Base-by-base conservation (phyloP, 2,888 invertebrate species). In the Bellardia bayeri region DNA sequence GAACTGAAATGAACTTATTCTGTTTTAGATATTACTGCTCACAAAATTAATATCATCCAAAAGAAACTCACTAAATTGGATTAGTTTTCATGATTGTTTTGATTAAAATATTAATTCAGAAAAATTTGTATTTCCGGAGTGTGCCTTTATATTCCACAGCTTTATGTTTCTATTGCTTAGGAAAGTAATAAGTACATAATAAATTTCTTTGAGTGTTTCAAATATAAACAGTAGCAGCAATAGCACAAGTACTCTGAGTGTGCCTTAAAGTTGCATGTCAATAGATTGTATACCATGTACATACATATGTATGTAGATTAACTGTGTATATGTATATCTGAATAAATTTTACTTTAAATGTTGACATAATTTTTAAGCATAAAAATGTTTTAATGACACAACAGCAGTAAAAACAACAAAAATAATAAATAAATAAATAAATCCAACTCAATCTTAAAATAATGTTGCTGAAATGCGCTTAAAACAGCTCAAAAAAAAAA, bases 191-290 rank as follows among this genome's bases (percentile, higher is more conserved):
- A 23, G 23, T 23, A 23, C 0, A 23, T 37, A 5, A 37, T 45
- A 11, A 37, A 4, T 71, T 69, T 80, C 51, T 45, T 49, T 40
- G 1, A 66, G 74, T 72, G 74, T 33, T 51, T 40, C 8, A 68
- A 66, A 42, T 54, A 23, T 40, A 61, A 61, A 51, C 0, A 61
- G 13, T 16, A 51, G 45, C 13, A 58, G 37, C 51, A 51, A 14
- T 9, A 49, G 42, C 4, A 37, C 11, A 11, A 69, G 51, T 71
- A 16, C 9, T 56, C n/a, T n/a, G 1, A 58, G 75, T 42, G 71
- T 76, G 86, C 83, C 86, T 76, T 87, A 61, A 83, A 79, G 83
- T 83, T 87, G 30, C 84, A 81, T 81, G 87, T 87, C 79, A 82
- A 85, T 82, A 33, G 84, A 45, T 16, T 68, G 7, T 45, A 23